Evolutionary conservation across 2,888 invertebrate genomes (phyloP), one percentile per base, ranked within the genome.

Genomic region (Cheiracanthium punctorium): DNA sequence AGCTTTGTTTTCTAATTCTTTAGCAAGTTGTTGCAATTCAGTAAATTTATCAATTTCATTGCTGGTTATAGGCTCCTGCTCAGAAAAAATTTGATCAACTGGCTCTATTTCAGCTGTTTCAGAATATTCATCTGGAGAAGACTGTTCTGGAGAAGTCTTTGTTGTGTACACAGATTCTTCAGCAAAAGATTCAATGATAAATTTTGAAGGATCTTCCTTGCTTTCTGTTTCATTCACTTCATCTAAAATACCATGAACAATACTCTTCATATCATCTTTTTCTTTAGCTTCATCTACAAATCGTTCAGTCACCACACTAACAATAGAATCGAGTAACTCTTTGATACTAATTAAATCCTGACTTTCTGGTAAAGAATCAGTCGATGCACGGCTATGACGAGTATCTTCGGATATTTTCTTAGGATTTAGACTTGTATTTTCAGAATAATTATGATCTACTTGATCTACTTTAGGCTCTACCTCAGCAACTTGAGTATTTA

Each of bases 311-410:
- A 89, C 88, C 24, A 88, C 88, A 10, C 88, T 81, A n/a, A 89
- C 86, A 24, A 89, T 77, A 20, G 89, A 88, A 75, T 88, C 88
- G n/a, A 89, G 65, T 20, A 89, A 73, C 67, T 89, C 89, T 71
- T 89, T 88, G 32, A 89, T 82, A 14, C 86, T 58, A 58, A 88
- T 88, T 28, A 87, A 85, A 65, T 89, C 89, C 79, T 88, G 76
- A 10, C 89, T 88, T 80, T 89, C 89, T 1, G 89, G 89, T 2
- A 89, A 89, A 0, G 89, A 89, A 86, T 89, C 89, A 17, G 84
- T 80, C 10, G 89, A 89, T 17, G 75, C 79, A 5, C 88, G 58
- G 29, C 29, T 64, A 14, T 79, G 73, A 17, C 84, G 33, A 4
- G 37, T 64, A 20, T 69, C 52, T 24, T 67, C 32, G 24, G 41